Evolutionary conservation across 2,888 invertebrate genomes (phyloP).

Genomic region (Spisula solida): DNA sequence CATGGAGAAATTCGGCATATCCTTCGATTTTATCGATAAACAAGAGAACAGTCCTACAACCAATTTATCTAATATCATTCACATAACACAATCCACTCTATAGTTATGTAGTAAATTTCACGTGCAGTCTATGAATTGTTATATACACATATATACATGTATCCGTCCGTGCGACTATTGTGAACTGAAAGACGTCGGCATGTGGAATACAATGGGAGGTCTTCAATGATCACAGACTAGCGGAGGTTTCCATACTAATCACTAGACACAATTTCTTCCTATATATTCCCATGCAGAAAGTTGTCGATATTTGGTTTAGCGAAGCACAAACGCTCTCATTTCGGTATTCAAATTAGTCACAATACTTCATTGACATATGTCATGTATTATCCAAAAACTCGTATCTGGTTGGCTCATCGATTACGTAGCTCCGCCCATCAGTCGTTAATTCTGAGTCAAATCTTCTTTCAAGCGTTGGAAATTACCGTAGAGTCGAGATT

Average conservation of each 20-base stretch:
- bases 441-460: slow-evolving; percentile 22
- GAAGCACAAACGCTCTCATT: slow-evolving; percentile 18
- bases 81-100: neutral
- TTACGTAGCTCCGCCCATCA: slow-evolving; percentile 48
- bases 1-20: slow-evolving; percentile 33
- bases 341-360: slow-evolving; percentile 67
- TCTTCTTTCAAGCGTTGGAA: neutral
- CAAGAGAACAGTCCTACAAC: slow-evolving; percentile 9
- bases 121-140: slow-evolving; percentile 21
- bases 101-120: slow-evolving; percentile 29
- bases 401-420: slow-evolving; percentile 48
- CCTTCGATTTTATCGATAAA: slow-evolving; percentile 43
- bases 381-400: slow-evolving; percentile 46
- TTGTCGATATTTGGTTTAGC: slow-evolving; percentile 15
- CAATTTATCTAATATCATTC: neutral
- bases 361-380: slow-evolving; percentile 57
- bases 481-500: slow-evolving; percentile 22
- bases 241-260: slow-evolving; percentile 22
- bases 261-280: slow-evolving; percentile 14
- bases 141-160: slow-evolving; percentile 19
- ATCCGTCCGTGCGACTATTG: slow-evolving; percentile 41
- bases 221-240: neutral
- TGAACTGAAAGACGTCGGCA: slow-evolving; percentile 53
- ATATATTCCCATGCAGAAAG: slow-evolving; percentile 19
- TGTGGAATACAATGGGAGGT: neutral